Conservation (phyloP, 1,140 invertebrate species). For the Marisa cornuarietis region DNA sequence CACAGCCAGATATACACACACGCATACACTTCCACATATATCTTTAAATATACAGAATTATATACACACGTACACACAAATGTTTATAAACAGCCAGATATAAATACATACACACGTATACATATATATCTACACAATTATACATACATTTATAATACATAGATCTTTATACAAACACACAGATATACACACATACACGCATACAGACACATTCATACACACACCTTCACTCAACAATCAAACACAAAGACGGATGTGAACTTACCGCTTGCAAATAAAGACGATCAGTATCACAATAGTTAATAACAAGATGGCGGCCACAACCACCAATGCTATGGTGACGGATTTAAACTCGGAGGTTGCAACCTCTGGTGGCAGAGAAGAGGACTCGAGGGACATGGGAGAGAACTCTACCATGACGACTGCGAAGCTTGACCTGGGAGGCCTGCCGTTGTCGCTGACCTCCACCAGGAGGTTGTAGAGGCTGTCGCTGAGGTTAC, state of each 20-base stretch:
- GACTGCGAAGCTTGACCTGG: slow-evolving; percentile 24
- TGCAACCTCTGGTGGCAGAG: slow-evolving; percentile 6
- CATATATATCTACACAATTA: too few species aligned
- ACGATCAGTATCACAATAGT: slow-evolving; percentile 42
- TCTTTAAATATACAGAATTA: too few species aligned
- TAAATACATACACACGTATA: too few species aligned
- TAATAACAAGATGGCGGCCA: slow-evolving; percentile 42
- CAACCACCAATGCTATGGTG: slow-evolving; percentile 39
- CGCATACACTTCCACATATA: too few species aligned
- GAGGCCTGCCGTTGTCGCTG: slow-evolving; percentile 34
- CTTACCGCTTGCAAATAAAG: slow-evolving; percentile 44
- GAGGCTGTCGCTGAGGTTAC: slow-evolving; percentile 24
- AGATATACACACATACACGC: too few species aligned
- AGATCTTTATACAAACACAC: too few species aligned
- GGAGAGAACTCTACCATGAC: slow-evolving; percentile 39
- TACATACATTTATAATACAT: too few species aligned
- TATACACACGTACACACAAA: too few species aligned
- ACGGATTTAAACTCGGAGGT: slow-evolving; percentile 28
- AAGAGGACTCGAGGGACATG: slow-evolving; percentile 17
- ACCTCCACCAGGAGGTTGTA: slow-evolving; percentile 43
- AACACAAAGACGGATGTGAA: not conserved
- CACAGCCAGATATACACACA: not conserved
- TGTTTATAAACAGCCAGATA: too few species aligned
- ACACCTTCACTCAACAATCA: too few species aligned
- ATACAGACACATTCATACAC: not conserved